Percentiles rank a stretch among this genome's conserved stretches.
Evolutionary conservation across 30 jellyfish, hydroid and myxozoan species (phyloP).

Genomic region (Turritopsis rubra): DNA sequence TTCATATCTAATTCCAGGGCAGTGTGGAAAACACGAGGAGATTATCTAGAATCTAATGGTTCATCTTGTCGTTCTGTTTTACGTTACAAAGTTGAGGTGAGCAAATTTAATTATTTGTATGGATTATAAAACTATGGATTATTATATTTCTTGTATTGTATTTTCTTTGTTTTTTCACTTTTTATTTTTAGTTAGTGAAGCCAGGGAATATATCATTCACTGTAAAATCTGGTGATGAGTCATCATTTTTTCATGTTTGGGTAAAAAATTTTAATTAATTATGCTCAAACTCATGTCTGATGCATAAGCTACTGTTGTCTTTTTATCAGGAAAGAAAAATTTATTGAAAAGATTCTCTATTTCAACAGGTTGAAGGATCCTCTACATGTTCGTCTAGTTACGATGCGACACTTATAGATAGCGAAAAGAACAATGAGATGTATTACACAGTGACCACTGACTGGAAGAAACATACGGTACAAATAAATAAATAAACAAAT

Average conservation of each 20-base stretch:
- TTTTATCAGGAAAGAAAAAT: not conserved
- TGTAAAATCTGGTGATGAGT: constrained; percentile 51
- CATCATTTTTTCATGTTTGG: constrained; percentile 57
- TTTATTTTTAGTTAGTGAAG: constrained; percentile 42
- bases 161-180: not conserved
- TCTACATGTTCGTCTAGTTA: not conserved
- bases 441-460: not conserved
- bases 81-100: constrained; percentile 22
- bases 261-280: constrained; percentile 2
- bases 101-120: not conserved
- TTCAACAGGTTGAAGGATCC: constrained; percentile 5
- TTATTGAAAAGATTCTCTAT: not conserved
- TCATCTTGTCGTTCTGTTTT: constrained; percentile 64
- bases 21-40: constrained; percentile 55
- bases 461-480: constrained; percentile 16
- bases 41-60: constrained; percentile 62
- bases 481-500: not conserved
- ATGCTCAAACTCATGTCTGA: no score
- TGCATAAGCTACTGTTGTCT: no score
- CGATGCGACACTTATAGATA: not conserved
- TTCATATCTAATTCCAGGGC: constrained; percentile 23
- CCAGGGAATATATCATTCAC: constrained; percentile 50
- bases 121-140: not conserved
- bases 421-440: not conserved
- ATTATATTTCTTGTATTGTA: no score